phyloP scores from a whole-genome alignment of 2,888 invertebrate species.

The Gnatocerus cornutus region DNA sequence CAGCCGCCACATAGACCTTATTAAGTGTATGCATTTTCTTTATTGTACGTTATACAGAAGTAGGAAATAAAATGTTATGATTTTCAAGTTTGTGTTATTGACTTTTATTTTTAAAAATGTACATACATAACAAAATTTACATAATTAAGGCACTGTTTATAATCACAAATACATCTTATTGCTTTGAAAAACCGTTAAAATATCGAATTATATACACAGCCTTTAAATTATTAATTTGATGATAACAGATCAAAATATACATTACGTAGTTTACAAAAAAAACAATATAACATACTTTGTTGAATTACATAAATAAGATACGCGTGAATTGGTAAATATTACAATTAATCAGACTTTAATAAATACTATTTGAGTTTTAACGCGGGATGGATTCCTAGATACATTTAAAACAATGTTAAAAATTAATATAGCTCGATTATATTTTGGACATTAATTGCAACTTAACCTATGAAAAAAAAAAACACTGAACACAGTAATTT shows the following conservation, averaged over 20 bases:
- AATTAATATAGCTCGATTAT: constrained; percentile 24
- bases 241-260: constrained; percentile 44
- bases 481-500: constrained; percentile 40
- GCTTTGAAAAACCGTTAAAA: constrained; percentile 53
- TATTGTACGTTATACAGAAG: background rate
- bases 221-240: constrained; percentile 50
- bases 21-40: constrained; percentile 56
- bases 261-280: constrained; percentile 23
- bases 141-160: constrained; percentile 58
- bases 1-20: constrained; percentile 69
- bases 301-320: constrained; percentile 33
- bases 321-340: constrained; percentile 42
- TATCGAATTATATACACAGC: constrained; percentile 61
- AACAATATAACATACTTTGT: constrained; percentile 25
- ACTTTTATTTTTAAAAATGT: constrained; percentile 45
- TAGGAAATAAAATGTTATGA: no score
- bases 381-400: background rate
- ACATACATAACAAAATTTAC: constrained; percentile 46
- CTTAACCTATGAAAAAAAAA: constrained; percentile 31
- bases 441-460: constrained; percentile 35
- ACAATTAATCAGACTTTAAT: constrained; percentile 49
- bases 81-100: constrained; percentile 4
- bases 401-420: constrained; percentile 33
- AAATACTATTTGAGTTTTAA: constrained; percentile 46
- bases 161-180: constrained; percentile 57